A percentile compares a stretch with the other conserved stretches of the same genome.
phyloP scores from a whole-genome alignment of 2,113 vertebrate genomes.

The Gorsachius goisagi region DNA sequence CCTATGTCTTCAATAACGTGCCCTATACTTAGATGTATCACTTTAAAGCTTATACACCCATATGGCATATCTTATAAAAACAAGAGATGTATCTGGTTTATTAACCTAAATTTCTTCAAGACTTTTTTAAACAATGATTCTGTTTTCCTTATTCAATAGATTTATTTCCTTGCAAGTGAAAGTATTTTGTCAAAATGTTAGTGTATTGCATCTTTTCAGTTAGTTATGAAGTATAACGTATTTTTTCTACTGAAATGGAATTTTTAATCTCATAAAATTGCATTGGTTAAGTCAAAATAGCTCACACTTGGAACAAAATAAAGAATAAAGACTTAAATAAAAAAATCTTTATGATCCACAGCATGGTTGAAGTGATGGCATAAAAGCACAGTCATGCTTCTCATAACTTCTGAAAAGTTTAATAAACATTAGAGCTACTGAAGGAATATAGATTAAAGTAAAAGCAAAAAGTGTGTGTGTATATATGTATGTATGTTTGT shows the following conservation, averaged over 20 bases:
- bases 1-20: not conserved
- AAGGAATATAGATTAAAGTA: not conserved
- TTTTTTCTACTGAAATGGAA: not conserved
- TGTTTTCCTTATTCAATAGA: not conserved
- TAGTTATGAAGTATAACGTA: not conserved
- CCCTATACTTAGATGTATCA: accelerated
- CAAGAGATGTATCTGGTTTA: not conserved
- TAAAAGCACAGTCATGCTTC: not conserved
- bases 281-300: not conserved
- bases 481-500: not conserved
- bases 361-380: not conserved
- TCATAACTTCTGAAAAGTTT: not conserved
- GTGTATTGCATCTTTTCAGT: not conserved
- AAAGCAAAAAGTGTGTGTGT: not conserved
- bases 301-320: not conserved
- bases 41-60: not conserved
- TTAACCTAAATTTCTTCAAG: not conserved
- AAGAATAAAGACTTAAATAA: not conserved
- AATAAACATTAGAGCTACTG: not conserved
- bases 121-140: not conserved
- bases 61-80: not conserved
- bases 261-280: not conserved
- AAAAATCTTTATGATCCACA: not conserved
- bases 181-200: not conserved
- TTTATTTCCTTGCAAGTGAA: not conserved